Evolutionary conservation across 2,888 invertebrate genomes (phyloP), one percentile per base, ranked within the genome.

Genomic region (Rhaphigaster nebulosa): DNA sequence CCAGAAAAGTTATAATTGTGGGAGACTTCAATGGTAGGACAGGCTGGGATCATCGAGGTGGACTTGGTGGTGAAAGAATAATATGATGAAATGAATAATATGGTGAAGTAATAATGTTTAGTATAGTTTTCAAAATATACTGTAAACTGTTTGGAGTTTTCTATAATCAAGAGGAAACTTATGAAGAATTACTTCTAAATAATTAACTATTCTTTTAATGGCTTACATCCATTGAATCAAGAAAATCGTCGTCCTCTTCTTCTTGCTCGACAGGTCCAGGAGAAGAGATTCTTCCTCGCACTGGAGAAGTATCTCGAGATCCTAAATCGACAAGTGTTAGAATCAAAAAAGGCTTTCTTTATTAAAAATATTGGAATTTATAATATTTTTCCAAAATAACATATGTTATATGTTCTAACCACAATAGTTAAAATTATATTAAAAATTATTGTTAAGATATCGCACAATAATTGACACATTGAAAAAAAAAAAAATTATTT

Each of bases 201-300:
- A n/a, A 56, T 2, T 29, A 65, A 65, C 8, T 26, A 23, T 29
- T 65, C 13, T 29, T 65, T 60, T 65, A 34, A 18, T 34, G 1
- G 41, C 94, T 94, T 93, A 97, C 96, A 94, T 97, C 97, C 92
- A 97, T 96, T 26, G 97, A 97, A 94, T 97, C 97, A 91, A 96
- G 97, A 93, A 96, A 97, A 94, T 97, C 97, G 93, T 97, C 97
- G 92, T 96, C 96, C 87, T 96, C 96, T 93, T 96, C 96, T 93
- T 96, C 96, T 38, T 93, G 93, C 29, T 94, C 94, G 56, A 96
- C 95, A 56, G 94, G 92, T 80, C 95, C 94, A 91, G 93, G 94
- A 26, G 93, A 93, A 91, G 94, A 94, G 91, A 94, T 93, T 92
- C 94, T 94, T 92, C 93, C 94, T 45, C 94, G 93, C 54, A 94